Percentiles rank a stretch among this genome's conserved stretches.
phyloP scores from a whole-genome alignment of 2,888 invertebrate species.

The Ectemnius lituratus region DNA sequence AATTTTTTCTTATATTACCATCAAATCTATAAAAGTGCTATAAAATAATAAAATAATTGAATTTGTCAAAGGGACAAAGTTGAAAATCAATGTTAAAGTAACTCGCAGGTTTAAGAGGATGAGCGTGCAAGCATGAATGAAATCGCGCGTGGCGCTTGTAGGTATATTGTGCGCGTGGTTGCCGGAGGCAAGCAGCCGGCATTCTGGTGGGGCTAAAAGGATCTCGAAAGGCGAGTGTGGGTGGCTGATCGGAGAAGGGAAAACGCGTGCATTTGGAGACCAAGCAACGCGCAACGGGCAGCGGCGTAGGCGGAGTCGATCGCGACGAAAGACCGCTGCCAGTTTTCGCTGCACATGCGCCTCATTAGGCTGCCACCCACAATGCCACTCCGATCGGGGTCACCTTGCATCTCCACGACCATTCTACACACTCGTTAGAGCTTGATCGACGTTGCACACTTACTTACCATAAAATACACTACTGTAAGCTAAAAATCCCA shows the following conservation, averaged over 20 bases:
- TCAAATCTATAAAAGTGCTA: too few species aligned
- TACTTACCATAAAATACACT: too few species aligned
- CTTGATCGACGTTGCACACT: too few species aligned
- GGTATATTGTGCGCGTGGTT: conserved; percentile 13
- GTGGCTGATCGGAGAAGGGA: conserved; percentile 46
- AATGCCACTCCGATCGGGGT: conserved; percentile 28
- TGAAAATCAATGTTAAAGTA: too few species aligned
- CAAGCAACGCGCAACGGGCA: conserved; percentile 5
- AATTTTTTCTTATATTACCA: too few species aligned
- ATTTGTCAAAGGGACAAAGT: too few species aligned
- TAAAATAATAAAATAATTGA: too few species aligned
- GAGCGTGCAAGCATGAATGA: conserved; percentile 49
- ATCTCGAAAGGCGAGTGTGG: conserved; percentile 38
- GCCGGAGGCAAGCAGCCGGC: not conserved
- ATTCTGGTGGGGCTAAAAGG: too few species aligned
- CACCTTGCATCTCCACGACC: conserved; percentile 1
- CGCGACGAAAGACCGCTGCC: conserved; percentile 56
- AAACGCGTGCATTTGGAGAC: conserved; percentile 42
- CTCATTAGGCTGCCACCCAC: conserved; percentile 68
- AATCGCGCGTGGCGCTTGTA: conserved; percentile 56
- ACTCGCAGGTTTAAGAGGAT: too few species aligned
- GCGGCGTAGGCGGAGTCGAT: conserved; percentile 71
- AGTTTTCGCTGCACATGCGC: conserved; percentile 66
- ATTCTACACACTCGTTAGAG: too few species aligned
- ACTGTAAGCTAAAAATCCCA: too few species aligned